Base-by-base conservation (phyloP, 2,797 vertebrate species). In the Petrocephalus schoutedeni region DNA sequence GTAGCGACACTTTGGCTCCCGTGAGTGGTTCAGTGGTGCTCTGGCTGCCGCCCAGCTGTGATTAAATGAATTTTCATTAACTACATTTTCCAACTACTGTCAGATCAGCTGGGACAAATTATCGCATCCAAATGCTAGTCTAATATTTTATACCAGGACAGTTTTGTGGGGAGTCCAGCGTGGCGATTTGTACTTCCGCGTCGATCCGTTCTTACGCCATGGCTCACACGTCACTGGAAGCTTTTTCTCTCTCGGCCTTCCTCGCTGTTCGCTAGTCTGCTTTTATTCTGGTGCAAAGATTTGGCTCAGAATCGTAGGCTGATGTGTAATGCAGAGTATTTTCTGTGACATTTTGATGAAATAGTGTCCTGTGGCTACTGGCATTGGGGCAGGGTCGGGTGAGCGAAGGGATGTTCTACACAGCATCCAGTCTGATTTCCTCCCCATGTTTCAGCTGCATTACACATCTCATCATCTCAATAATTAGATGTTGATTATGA, bases 51-150 rank as follows among this genome's bases (percentile, higher is more conserved):
- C 51, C 49, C 49, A 53, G 21, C 51, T 32, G 82, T 84, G 53
- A 84, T 84, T 84, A 84, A 84, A 53, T 84, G 82, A 84, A 56
- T 28, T 84, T 84, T 84, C 82, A 53, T 56, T 56, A 53, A 84
- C 49, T 84, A 28, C 49, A 16, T 84, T 56, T 84, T 53, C 82
- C 53, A 56, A 23, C 49, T 84, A 54, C 51, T 84, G 82, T 53
- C 82, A 53, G 51, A 56, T 84, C 53, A 84, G 71, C 71, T n/a
- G 71, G 71, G 71, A 77, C 71, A 77, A 77, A 77, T 45, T 41
- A 77, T 45, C 16, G 71, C 8, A 36, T 77, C 71, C 71, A 77
- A 77, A 77, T 77, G 36, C 71, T 77, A 9, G 12, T 7, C 36
- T 45, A 77, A 77, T 77, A 77, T 77, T 77, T 77, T 45, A 77